These are phyloP conservation scores for Rhopalosiphum padi DNA, from an alignment of 1,140 invertebrate species.

Conservation along the genomic window DNA sequence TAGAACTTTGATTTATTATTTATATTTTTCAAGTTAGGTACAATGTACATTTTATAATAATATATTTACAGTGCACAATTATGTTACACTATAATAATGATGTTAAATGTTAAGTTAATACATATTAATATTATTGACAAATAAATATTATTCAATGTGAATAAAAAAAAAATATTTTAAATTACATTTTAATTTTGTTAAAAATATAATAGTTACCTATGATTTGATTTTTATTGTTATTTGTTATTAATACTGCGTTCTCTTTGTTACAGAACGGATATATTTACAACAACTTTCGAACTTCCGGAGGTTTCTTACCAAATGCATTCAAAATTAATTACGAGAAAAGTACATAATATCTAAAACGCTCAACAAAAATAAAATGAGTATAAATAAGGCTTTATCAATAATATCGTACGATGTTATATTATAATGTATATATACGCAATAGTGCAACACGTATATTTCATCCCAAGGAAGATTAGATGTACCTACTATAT, in stretches of 20 bases:
- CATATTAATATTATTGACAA: neutral
- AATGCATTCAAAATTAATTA: neutral
- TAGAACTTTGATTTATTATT: neutral
- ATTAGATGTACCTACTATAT: neutral
- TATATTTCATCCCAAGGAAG: too few species aligned
- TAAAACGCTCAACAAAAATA: neutral
- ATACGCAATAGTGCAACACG: neutral
- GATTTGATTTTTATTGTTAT: neutral
- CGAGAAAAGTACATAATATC: neutral
- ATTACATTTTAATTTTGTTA: too few species aligned
- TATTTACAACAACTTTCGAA: neutral
- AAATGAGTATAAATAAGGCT: neutral
- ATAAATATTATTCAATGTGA: neutral
- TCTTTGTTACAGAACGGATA: neutral
- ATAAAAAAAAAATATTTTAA: neutral
- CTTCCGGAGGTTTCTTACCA: neutral
- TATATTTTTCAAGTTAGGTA: neutral
- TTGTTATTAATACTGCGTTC: neutral
- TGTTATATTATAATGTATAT: neutral
- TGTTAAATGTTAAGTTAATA: neutral
- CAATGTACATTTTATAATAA: neutral
- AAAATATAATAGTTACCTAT: neutral
- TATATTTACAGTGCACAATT: neutral
- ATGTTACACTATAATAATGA: neutral
- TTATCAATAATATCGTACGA: neutral